Evolutionary conservation across 37 sponge, comb jelly and placozoan genomes (phyloP).

Genomic region (Ephydatia muelleri): DNA sequence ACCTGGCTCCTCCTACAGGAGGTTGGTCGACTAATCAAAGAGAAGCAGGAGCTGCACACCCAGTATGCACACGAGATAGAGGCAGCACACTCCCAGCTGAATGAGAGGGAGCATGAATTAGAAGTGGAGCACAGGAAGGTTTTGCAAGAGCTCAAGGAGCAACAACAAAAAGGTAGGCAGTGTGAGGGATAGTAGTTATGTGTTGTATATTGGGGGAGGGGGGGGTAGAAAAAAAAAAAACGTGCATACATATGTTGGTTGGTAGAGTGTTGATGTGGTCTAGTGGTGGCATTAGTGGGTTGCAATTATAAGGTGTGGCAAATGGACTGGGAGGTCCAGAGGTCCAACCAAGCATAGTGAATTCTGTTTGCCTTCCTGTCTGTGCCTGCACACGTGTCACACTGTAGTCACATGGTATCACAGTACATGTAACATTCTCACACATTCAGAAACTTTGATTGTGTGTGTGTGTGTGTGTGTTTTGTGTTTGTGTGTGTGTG

Average conservation of each 20-base stretch:
- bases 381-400: too few relatives aligned
- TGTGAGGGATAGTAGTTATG: too few relatives aligned
- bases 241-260: background rate
- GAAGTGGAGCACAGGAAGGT: constrained; percentile 25
- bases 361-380: too few relatives aligned
- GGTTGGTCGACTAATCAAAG: constrained; percentile 36
- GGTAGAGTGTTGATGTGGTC: too few relatives aligned
- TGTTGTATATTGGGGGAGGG: background rate
- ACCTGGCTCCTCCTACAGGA: constrained; percentile 14
- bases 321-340: too few relatives aligned
- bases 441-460: too few relatives aligned
- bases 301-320: too few relatives aligned
- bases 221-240: constrained; percentile 2
- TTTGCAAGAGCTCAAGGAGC: constrained; percentile 33
- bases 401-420: too few relatives aligned
- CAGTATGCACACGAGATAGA: constrained; percentile 85
- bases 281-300: too few relatives aligned
- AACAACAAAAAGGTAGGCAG: constrained; percentile 37
- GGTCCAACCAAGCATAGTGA: too few relatives aligned
- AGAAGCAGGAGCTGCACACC: constrained; percentile 60
- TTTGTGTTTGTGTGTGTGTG: background rate
- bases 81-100: constrained; percentile 67
- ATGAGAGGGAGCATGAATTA: constrained; percentile 55
- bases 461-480: background rate
- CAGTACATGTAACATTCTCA: too few relatives aligned